Percentiles rank a stretch among this genome's conserved stretches.
These are phyloP conservation scores for Morpho achilles DNA, from an alignment of 2,888 invertebrate species.

Conservation along the genomic window DNA sequence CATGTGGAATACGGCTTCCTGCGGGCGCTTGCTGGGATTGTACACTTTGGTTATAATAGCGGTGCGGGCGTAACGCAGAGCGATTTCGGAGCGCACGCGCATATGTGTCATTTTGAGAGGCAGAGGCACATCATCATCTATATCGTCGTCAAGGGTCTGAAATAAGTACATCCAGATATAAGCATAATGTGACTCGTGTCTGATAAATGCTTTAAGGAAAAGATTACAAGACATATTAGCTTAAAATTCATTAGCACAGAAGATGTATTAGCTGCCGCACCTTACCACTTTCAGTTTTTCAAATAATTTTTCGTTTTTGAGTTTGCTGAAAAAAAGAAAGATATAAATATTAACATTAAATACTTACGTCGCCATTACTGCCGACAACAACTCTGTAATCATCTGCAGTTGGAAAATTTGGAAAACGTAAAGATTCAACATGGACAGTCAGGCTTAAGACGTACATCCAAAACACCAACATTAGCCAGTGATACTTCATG, in stretches of 20 bases:
- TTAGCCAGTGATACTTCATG: constrained; percentile 32
- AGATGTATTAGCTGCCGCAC: neutral
- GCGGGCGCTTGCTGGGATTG: constrained; percentile 81
- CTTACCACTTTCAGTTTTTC: neutral
- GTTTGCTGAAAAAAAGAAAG: neutral
- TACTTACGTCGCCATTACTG: neutral
- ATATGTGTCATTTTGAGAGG: constrained; percentile 79
- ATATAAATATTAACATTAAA: neutral
- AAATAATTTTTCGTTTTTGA: neutral
- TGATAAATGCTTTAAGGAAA: neutral
- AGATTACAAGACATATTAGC: neutral
- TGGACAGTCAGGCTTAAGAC: constrained; percentile 34
- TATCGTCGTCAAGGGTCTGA: constrained; percentile 12
- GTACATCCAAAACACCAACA: constrained; percentile 41
- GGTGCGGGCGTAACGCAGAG: constrained; percentile 69
- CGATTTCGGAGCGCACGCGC: constrained; percentile 80
- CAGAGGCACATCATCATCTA: constrained; percentile 47
- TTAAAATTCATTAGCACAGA: neutral
- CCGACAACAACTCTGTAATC: neutral
- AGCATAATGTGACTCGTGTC: neutral
- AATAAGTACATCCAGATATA: neutral
- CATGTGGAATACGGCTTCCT: constrained; percentile 60
- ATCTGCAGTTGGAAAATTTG: neutral
- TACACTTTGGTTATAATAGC: constrained; percentile 81
- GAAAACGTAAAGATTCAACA: constrained; percentile 35